Evolutionary conservation across 2,888 invertebrate species (phyloP).

Genomic region (Abrostola triplasia): DNA sequence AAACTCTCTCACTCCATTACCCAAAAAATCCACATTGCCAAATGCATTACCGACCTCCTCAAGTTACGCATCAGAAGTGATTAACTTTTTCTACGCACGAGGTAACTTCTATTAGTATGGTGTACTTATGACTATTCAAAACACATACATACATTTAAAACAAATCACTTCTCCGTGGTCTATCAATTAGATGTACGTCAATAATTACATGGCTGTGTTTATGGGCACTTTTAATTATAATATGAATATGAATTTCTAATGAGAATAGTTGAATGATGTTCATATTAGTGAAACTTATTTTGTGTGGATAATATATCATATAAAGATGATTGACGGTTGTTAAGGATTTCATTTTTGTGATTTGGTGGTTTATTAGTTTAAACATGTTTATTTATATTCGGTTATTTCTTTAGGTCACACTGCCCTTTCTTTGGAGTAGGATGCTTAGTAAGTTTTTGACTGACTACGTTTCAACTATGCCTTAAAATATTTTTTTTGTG

Average conservation of each 20-base stretch:
- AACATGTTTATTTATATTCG: conserved; percentile 25
- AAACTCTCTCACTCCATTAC: conserved; percentile 40
- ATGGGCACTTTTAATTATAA: conserved; percentile 75
- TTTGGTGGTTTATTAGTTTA: conserved; percentile 35
- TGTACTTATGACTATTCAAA: conserved; percentile 34
- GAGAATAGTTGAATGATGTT: conserved; percentile 62
- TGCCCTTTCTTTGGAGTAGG: not conserved
- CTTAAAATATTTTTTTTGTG: no score
- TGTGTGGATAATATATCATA: conserved; percentile 47
- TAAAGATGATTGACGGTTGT: conserved; percentile 49
- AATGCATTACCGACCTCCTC: conserved; percentile 35
- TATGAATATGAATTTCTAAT: conserved; percentile 72
- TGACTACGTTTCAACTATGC: no score
- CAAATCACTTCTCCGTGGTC: conserved; percentile 75
- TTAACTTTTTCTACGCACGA: conserved; percentile 47
- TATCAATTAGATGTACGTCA: conserved; percentile 76
- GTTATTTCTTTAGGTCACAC: not conserved
- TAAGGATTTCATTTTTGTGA: conserved; percentile 23
- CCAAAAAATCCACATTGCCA: conserved; percentile 37
- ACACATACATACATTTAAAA: conserved; percentile 56
- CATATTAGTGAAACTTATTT: conserved; percentile 59
- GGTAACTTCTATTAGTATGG: conserved; percentile 38
- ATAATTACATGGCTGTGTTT: conserved; percentile 72
- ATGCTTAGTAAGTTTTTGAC: not conserved
- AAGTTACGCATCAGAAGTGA: conserved; percentile 48